A percentile compares a stretch with the other conserved stretches of the same genome.
These are phyloP conservation scores for Chloroceryle inda DNA, from an alignment of 2,797 vertebrate species.

Conservation along the genomic window DNA sequence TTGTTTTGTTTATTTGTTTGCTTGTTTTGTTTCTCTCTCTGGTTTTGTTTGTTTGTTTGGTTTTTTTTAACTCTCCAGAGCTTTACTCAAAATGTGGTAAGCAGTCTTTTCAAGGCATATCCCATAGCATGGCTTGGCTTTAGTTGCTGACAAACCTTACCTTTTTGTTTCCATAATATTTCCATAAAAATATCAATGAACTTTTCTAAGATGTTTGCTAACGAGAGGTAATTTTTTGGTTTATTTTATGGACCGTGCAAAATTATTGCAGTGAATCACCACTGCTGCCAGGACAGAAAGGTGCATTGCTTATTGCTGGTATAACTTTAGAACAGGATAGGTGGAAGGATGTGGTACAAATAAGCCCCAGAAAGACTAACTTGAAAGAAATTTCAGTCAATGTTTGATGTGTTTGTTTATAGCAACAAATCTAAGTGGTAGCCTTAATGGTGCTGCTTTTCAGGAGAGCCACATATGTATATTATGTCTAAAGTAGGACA, in stretches of 20 bases:
- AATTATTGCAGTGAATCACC: background rate
- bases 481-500: background rate
- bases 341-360: background rate
- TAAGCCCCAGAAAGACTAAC: background rate
- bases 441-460: background rate
- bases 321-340: background rate
- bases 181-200: background rate
- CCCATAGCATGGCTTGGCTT: background rate
- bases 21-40: background rate
- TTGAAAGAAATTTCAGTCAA: accelerated
- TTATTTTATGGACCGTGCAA: background rate
- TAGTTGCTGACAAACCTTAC: background rate
- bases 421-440: background rate
- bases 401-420: background rate
- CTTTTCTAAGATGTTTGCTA: background rate
- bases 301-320: background rate
- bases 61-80: background rate
- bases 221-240: background rate
- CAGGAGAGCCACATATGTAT: background rate
- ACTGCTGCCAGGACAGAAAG: background rate
- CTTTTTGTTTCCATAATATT: background rate
- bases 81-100: background rate
- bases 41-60: background rate
- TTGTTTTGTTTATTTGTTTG: background rate
- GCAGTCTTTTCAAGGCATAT: background rate